phyloP scores from a whole-genome alignment of 2,113 vertebrate species.

The Aphelocoma coerulescens region DNA sequence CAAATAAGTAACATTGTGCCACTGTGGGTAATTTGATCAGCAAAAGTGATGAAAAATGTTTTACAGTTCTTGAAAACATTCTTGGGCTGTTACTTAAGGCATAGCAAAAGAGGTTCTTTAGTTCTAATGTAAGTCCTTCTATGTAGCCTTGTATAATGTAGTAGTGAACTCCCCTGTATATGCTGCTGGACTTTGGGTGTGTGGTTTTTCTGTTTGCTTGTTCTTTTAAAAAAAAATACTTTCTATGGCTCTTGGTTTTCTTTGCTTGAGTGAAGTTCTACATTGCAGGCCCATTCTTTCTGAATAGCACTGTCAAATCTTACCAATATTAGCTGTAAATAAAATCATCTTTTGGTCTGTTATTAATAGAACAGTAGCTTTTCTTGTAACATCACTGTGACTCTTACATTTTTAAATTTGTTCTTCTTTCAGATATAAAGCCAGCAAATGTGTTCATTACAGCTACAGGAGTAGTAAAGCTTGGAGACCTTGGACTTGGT shows the following conservation, averaged over 20 bases:
- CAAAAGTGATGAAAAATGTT: neutral
- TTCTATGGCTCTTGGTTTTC: neutral
- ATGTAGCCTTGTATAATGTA: neutral
- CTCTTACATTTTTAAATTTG: neutral
- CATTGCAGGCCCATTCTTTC: neutral
- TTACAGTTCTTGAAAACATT: neutral
- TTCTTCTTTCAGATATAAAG: conserved; percentile 85
- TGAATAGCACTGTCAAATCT: neutral
- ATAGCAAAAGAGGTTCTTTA: neutral
- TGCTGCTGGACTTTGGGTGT: neutral
- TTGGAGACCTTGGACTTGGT: conserved; percentile 93
- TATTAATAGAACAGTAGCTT: neutral
- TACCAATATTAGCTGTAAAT: neutral
- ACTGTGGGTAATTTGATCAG: neutral
- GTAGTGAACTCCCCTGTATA: neutral
- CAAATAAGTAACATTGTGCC: neutral
- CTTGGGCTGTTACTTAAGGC: neutral
- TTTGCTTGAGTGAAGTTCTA: neutral
- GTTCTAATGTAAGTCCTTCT: neutral
- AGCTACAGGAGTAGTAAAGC: conserved; percentile 95
- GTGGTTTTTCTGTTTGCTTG: neutral
- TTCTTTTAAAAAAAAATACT: neutral
- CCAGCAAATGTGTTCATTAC: conserved; percentile 98
- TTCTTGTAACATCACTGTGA: neutral
- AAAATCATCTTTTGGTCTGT: neutral